These are phyloP conservation scores for Anolis sagrei DNA, from an alignment of 2,113 vertebrate genomes.

Conservation along the genomic window DNA sequence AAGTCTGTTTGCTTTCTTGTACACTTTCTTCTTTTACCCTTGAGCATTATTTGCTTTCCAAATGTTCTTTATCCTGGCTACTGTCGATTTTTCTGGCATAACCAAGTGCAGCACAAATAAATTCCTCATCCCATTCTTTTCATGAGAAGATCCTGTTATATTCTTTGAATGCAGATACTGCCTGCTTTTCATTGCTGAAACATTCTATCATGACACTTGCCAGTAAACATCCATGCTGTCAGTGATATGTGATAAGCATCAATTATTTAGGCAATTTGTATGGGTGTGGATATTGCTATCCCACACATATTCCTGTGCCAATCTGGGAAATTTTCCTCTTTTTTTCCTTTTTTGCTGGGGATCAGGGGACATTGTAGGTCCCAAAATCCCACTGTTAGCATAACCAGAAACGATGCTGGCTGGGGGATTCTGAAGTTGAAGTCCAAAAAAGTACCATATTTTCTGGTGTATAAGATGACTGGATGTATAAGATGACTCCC, in stretches of 20 bases:
- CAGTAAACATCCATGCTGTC: background rate
- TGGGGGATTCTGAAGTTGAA: no score
- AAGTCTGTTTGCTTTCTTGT: conserved; percentile 21
- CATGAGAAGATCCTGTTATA: conserved; percentile 17
- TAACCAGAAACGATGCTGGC: no score
- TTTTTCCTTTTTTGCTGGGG: no score
- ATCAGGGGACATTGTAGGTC: no score
- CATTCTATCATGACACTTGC: conserved; percentile 3
- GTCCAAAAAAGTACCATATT: no score
- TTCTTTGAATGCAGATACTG: background rate
- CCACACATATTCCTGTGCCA: no score
- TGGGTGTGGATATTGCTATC: no score
- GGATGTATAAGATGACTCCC: no score
- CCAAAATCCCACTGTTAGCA: no score
- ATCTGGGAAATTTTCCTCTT: no score
- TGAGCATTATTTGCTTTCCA: conserved; percentile 23
- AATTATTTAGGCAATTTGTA: no score
- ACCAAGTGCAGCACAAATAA: background rate
- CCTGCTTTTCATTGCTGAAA: background rate
- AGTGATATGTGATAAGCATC: background rate
- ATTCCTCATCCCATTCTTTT: background rate
- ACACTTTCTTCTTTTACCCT: conserved; percentile 28
- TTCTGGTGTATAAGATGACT: no score
- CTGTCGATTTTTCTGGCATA: conserved; percentile 7
- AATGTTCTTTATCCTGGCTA: conserved; percentile 11